Evolutionary conservation across 2,888 invertebrate genomes (phyloP), one percentile per base, ranked within the genome.

Genomic region (Anagyrus pseudococci): DNA sequence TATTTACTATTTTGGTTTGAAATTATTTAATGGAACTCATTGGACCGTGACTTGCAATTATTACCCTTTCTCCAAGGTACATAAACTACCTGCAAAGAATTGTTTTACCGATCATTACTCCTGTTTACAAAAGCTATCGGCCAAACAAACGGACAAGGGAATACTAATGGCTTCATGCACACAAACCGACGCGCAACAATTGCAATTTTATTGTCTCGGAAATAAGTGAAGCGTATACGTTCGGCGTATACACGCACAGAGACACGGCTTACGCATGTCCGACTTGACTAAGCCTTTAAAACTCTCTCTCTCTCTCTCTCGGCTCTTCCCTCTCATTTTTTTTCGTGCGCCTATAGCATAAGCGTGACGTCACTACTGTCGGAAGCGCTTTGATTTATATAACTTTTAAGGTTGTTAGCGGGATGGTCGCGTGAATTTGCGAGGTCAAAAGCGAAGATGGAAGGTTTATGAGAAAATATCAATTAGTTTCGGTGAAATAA

Each of bases 371-470:
- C 77, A 79, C 70, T 73, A 70, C 71, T 73, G 73, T 74, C 76
- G 77, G 76, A 77, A 77, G 75, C 71, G 74, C 71, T 74, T 74
- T 74, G 75, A 77, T 77, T 78, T 67, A 68, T 68, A 67, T 59
- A 66, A 66, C 62, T 62, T 60, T 54, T 50, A 66, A 66, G 23
- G 37, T 47, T 29, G 10, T 10, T n/a, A n/a, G n/a, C n/a, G 4
- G 15, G 25, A 22, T n/a, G 23, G 46, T 25, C 17, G 43, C 43
- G 17, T 19, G 17, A 43, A 43, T 19, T 17, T 43, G 20, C n/a
- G 20, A 22, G 10, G 10, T n/a, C n/a, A n/a, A n/a, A n/a, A n/a
- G n/a, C n/a, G n/a, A n/a, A n/a, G n/a, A n/a, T n/a, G n/a, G n/a
- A n/a, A n/a, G n/a, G n/a, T n/a, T n/a, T n/a, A n/a, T n/a, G n/a